Evolutionary conservation across 2,797 vertebrate species (phyloP), one percentile per base, ranked within the genome.

Genomic region (Phataginus tetradactyla): DNA sequence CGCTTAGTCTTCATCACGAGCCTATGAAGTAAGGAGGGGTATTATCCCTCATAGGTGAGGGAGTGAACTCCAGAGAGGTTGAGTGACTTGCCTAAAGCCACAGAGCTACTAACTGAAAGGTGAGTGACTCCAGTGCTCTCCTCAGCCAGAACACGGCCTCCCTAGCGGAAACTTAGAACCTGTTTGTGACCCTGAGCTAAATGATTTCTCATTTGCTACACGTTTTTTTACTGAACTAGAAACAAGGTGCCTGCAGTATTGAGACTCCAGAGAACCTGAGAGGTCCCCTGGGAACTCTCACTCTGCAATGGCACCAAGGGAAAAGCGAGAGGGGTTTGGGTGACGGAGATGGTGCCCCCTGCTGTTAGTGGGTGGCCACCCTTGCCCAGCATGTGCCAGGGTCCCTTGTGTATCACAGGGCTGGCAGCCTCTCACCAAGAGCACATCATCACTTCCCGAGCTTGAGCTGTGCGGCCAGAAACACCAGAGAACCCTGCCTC

Each of bases 301-400:
- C n/a, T 86, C 12, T 6, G 71, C n/a, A 45, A 1, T 32, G 88
- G 27, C 23, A 42, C 32, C 21, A 0, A 0, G 0, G 66, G 39
- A 59, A 27, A 39, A 45, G n/a, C 10, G 25, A 69, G 20, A 9
- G 0, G 10, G 14, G 1, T 5, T 20, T 20, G 12, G 39, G 32
- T 3, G 32, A 84, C n/a, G 20, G 1, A 42, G 49, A 29, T 39
- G 37, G 10, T 2, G 1, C 11, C 29, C 55, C 55, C n/a, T 34
- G 39, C 77, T 74, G 1, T 37, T 23, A 29, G 7, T 8, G 27
- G 8, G 5, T 89, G 51, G 83, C 32, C 1, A 7, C 4, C 17
- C 20, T 5, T 21, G 37, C 32, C 11, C 42, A 1, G 13, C 64
- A 4, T 1, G 1, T 34, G 15, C 6, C 27, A 0, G 0, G 11